Evolutionary conservation across 1,140 invertebrate genomes (phyloP).

Genomic region (Sarcophaga bullata): DNA sequence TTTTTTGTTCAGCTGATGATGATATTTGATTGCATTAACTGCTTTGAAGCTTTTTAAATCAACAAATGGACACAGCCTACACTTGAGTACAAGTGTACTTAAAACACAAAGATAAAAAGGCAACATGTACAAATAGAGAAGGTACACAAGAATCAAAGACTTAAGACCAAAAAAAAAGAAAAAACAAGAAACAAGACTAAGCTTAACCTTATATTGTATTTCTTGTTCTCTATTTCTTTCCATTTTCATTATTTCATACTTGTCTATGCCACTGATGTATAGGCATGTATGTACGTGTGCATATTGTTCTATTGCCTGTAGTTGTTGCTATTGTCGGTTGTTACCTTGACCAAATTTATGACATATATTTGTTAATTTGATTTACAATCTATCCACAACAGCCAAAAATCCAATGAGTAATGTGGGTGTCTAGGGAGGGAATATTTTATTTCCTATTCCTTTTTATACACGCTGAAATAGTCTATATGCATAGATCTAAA

Average conservation of each 20-base stretch:
- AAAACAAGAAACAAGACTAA: not conserved
- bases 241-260: not conserved
- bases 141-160: too few relatives aligned
- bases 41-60: not conserved
- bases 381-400: not conserved
- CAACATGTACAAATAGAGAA: too few relatives aligned
- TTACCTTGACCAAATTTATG: constrained; percentile 38
- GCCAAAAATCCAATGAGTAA: not conserved
- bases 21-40: not conserved
- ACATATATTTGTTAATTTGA: constrained; percentile 35
- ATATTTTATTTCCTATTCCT: not conserved
- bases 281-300: not conserved
- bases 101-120: too few relatives aligned
- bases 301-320: not conserved
- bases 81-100: not conserved
- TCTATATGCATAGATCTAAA: not conserved
- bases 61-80: not conserved
- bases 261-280: not conserved
- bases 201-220: not conserved
- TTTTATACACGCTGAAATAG: not conserved
- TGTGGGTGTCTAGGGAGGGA: not conserved
- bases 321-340: not conserved
- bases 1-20: not conserved
- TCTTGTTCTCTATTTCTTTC: not conserved
- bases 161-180: not conserved